Percentiles rank a stretch among this genome's conserved stretches.
Conservation (phyloP, 2,113 vertebrate genomes). For the Forbesichthys papilliferus region DNA sequence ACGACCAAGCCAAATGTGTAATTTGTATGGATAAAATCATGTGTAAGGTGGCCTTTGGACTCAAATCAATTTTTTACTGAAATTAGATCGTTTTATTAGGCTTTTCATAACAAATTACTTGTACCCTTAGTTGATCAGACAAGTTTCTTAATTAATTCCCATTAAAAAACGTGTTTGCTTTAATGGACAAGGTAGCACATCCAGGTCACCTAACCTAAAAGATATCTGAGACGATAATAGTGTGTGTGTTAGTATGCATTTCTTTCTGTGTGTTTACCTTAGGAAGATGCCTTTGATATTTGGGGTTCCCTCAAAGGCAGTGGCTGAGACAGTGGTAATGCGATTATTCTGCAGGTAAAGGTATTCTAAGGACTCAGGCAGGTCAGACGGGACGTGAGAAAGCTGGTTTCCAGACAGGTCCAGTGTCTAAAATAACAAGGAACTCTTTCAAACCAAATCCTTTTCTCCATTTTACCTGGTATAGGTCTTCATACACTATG, state of each 20-base stretch:
- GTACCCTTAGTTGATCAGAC: too few species aligned
- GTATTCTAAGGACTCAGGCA: constrained; percentile 90
- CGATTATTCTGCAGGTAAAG: constrained; percentile 92
- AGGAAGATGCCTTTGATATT: constrained; percentile 96
- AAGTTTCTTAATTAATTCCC: too few species aligned
- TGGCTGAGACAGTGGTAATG: constrained; percentile 81
- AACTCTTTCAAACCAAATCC: not conserved
- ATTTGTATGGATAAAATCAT: not conserved
- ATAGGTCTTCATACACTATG: too few species aligned
- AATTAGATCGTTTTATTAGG: too few species aligned
- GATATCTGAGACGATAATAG: too few species aligned
- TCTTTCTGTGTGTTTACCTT: constrained; percentile 73
- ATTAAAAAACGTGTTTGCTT: too few species aligned
- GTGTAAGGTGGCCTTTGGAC: not conserved
- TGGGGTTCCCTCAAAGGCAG: constrained; percentile 90
- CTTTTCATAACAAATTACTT: too few species aligned
- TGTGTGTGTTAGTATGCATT: not conserved
- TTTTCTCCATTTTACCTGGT: not conserved
- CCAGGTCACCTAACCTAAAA: too few species aligned
- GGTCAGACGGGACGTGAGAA: constrained; percentile 85
- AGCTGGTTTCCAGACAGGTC: constrained; percentile 91
- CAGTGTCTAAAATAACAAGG: constrained; percentile 79
- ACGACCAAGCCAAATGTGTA: not conserved
- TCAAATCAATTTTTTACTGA: not conserved
- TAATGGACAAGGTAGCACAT: too few species aligned